These are phyloP conservation scores for Sarcophaga subvicina DNA, from an alignment of 2,888 invertebrate genomes.

Conservation along the genomic window DNA sequence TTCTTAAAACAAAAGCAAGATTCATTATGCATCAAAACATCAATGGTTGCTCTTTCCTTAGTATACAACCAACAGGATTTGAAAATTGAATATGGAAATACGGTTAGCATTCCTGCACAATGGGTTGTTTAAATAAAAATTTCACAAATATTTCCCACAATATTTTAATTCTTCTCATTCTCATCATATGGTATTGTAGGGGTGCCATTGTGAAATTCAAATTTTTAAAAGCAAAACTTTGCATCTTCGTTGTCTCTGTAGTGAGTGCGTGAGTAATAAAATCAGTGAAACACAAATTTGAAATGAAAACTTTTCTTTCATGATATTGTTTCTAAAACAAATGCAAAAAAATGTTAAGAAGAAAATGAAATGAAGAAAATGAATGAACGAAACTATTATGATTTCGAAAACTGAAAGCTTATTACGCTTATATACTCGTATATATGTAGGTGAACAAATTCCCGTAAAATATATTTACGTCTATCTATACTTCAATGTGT, in stretches of 20 bases:
- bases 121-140: neutral
- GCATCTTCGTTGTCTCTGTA: neutral
- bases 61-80: slow-evolving; percentile 26
- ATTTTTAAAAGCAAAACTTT: neutral
- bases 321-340: slow-evolving; percentile 24
- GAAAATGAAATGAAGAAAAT: too few species aligned
- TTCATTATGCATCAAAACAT: slow-evolving; percentile 22
- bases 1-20: neutral
- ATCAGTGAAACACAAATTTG: slow-evolving; percentile 32
- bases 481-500: neutral
- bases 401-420: slow-evolving; percentile 31
- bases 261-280: slow-evolving; percentile 14
- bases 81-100: neutral
- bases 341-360: neutral
- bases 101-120: neutral
- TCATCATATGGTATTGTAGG: too few species aligned
- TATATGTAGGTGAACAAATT: too few species aligned
- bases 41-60: neutral
- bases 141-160: too few species aligned
- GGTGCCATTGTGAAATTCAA: too few species aligned
- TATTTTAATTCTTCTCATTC: too few species aligned
- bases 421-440: neutral
- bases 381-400: slow-evolving; percentile 13
- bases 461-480: neutral
- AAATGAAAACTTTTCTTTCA: slow-evolving; percentile 47